Evolutionary conservation across 2,888 invertebrate species (phyloP), one percentile per base, ranked within the genome.

Genomic region (Malacosoma neustria): DNA sequence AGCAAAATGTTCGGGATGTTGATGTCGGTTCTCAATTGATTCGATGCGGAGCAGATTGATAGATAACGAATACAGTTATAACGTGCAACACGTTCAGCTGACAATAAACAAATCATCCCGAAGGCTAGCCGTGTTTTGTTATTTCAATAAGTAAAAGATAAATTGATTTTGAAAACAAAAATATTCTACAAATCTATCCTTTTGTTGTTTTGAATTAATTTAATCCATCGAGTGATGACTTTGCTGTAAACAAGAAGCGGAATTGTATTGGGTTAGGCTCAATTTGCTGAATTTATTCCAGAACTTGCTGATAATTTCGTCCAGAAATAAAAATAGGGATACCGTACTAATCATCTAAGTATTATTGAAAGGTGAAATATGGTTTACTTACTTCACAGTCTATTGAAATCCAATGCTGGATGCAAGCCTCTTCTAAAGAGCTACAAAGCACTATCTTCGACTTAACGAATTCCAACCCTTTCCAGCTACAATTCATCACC

Each of bases 1-100:
- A n/a, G 14, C 14, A 11, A 22, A 32, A 29, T 29, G 30, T 34
- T 29, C 32, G 29, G n/a, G 35, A 38, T 34, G 35, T 29, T 32
- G 35, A 29, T 32, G 35, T 29, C 35, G 14, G 14, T 32, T 13
- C 30, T 12, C 30, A 41, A 34, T 35, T 35, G 32, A 40, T 36
- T 34, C 36, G 34, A 34, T 35, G 40, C 38, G 37, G 40, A 41
- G 29, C 41, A 35, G 29, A 37, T 15, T 38, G 33, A 34, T 37
- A 33, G 33, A 37, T 4, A 13, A 4, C 29, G 11, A 30, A 35
- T 9, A 22, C 13, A 35, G 30, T 35, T 30, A 30, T 14, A 34
- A 34, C 13, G 14, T 11, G 30, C 30, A 14, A 11, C 11, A 30
- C 14, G 7, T 14, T 11, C 33, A n/a, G 7, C n/a, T 22, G 6